Evolutionary conservation across 2,888 invertebrate genomes (phyloP).

Genomic region (Plagodis pulveraria): DNA sequence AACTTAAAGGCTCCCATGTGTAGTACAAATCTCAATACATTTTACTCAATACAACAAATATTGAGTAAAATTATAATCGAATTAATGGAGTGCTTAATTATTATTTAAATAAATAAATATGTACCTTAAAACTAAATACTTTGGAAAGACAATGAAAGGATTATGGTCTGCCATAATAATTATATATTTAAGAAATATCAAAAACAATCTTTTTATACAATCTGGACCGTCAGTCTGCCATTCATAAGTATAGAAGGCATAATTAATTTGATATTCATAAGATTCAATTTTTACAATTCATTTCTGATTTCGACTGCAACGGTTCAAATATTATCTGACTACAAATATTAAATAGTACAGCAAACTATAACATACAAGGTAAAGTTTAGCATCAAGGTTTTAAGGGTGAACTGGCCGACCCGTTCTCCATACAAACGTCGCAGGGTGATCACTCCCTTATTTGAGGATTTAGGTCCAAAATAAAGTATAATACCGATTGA

Average conservation of each 20-base stretch:
- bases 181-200: conserved; percentile 25
- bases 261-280: conserved; percentile 25
- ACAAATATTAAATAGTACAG: conserved; percentile 19
- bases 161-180: conserved; percentile 22
- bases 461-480: no score
- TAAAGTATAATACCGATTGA: no score
- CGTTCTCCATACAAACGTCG: no score
- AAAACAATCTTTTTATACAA: conserved; percentile 21
- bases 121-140: conserved; percentile 6
- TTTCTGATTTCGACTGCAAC: conserved; percentile 9
- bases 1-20: no score
- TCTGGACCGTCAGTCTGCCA: conserved; percentile 9
- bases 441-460: no score
- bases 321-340: conserved; percentile 3
- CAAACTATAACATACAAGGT: background rate
- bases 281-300: conserved; percentile 22
- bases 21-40: no score
- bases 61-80: background rate
- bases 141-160: conserved; percentile 16
- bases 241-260: conserved; percentile 3
- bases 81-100: no score
- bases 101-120: background rate
- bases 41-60: background rate
- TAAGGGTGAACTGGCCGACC: no score
- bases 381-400: background rate